Evolutionary conservation across 2,888 invertebrate genomes (phyloP).

Genomic region (Ormyrus thymus): DNA sequence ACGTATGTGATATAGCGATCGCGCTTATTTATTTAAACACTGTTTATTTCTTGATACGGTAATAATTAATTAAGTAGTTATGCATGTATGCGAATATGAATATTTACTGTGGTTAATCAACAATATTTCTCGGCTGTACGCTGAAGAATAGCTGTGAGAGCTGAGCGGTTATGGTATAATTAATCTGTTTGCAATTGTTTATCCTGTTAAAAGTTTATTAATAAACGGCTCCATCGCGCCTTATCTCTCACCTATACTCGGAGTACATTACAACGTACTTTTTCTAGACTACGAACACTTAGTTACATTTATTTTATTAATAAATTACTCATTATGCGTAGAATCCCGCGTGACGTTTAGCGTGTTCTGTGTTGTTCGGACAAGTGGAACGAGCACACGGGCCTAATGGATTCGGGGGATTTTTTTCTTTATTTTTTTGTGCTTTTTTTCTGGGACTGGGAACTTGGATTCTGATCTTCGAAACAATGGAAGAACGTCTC

Average conservation of each 20-base stretch:
- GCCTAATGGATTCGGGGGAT: conserved; percentile 18
- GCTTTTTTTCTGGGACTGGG: conserved; percentile 17
- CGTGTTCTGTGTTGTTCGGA: conserved; percentile 8
- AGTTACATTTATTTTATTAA: conserved; percentile 72
- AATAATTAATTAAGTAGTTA: conserved; percentile 65
- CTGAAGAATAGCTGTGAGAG: conserved; percentile 41
- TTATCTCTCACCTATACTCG: conserved; percentile 61
- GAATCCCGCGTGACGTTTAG: conserved; percentile 39
- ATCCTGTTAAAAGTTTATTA: conserved; percentile 68
- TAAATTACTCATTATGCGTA: conserved; percentile 66
- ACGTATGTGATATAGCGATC: conserved; percentile 59
- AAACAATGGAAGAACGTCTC: conserved; percentile 45
- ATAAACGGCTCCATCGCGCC: conserved; percentile 69
- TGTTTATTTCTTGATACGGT: conserved; percentile 65
- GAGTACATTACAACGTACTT: conserved; percentile 71
- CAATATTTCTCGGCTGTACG: conserved; percentile 54
- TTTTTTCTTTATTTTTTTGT: conserved; percentile 42
- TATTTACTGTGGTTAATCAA: conserved; percentile 56
- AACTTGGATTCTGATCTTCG: conserved; percentile 11
- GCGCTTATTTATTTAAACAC: conserved; percentile 58
- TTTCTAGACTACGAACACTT: conserved; percentile 74
- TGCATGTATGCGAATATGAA: conserved; percentile 62
- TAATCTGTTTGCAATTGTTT: conserved; percentile 56
- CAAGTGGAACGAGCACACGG: conserved; percentile 49
- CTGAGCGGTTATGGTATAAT: conserved; percentile 51